Percentiles rank a stretch among this genome's conserved stretches.
These are phyloP conservation scores for Pocillopora grandis DNA, from an alignment of 92 coral and sea anemone genomes.

Conservation along the genomic window DNA sequence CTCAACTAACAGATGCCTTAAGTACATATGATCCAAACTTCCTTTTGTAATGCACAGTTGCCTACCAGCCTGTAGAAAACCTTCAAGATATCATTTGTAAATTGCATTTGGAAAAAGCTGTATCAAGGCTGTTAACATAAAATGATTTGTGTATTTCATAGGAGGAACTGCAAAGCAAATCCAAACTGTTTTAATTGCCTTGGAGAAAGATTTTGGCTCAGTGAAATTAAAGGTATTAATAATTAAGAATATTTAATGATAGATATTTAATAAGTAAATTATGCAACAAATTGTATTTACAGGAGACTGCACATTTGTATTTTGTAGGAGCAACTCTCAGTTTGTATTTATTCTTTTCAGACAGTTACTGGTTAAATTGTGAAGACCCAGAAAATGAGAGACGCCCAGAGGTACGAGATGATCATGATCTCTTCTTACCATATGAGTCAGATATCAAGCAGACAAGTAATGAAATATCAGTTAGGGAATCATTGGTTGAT, in stretches of 20 bases:
- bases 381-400: slow-evolving; percentile 88
- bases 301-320: too few species aligned
- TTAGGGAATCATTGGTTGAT: too few species aligned
- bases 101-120: too few species aligned
- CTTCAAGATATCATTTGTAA: neutral
- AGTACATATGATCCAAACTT: too few species aligned
- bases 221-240: slow-evolving; percentile 82
- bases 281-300: too few species aligned
- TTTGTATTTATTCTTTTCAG: slow-evolving; percentile 30
- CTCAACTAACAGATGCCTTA: too few species aligned
- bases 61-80: too few species aligned
- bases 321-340: neutral
- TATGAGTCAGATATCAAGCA: neutral
- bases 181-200: slow-evolving; percentile 92
- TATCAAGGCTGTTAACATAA: too few species aligned
- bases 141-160: slow-evolving; percentile 14
- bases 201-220: slow-evolving; percentile 92
- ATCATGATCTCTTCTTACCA: neutral
- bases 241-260: neutral
- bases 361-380: slow-evolving; percentile 79
- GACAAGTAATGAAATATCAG: neutral
- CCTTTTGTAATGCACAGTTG: too few species aligned
- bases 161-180: slow-evolving; percentile 92
- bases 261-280: too few species aligned
- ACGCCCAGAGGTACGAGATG: slow-evolving; percentile 61